Percentiles rank a stretch among this genome's conserved stretches.
Evolutionary conservation across 2,113 vertebrate genomes (phyloP).

Genomic region (Saiga tatarica): DNA sequence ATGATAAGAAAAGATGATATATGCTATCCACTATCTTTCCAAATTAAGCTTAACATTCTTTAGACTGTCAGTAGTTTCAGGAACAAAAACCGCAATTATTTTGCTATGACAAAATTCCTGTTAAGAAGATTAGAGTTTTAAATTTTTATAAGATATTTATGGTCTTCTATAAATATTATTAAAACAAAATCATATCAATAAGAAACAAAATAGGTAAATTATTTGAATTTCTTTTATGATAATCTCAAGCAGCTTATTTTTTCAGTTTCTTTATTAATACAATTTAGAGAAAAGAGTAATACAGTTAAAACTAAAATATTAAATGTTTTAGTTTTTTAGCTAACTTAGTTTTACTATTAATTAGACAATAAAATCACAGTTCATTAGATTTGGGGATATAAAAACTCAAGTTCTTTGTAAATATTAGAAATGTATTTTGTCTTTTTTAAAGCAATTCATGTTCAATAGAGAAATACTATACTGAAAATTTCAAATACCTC

Average conservation of each 20-base stretch:
- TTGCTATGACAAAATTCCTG: slow-evolving; percentile 49
- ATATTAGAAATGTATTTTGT: background rate
- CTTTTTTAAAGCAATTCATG: background rate
- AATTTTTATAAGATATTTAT: slow-evolving; percentile 30
- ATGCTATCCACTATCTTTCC: slow-evolving; percentile 55
- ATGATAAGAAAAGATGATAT: slow-evolving; percentile 60
- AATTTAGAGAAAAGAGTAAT: slow-evolving; percentile 1
- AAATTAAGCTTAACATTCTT: slow-evolving; percentile 75
- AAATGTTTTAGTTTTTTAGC: slow-evolving; percentile 33
- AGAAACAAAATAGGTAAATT: background rate
- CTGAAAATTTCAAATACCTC: slow-evolving; percentile 24
- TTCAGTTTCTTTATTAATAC: background rate
- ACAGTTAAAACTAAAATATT: background rate
- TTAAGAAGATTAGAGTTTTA: background rate
- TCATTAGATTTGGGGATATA: background rate
- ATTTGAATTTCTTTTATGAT: background rate
- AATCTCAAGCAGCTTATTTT: background rate
- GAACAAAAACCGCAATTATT: slow-evolving; percentile 58
- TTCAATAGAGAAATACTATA: slow-evolving; percentile 20
- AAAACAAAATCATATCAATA: background rate
- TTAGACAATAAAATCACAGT: slow-evolving; percentile 12
- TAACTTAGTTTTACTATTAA: slow-evolving; percentile 8
- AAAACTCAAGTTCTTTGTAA: slow-evolving; percentile 27
- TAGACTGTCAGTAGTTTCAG: slow-evolving; percentile 72
- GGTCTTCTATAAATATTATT: slow-evolving; percentile 5